Base-by-base conservation (phyloP, 2,888 invertebrate genomes). In the Bellardia pandia region DNA sequence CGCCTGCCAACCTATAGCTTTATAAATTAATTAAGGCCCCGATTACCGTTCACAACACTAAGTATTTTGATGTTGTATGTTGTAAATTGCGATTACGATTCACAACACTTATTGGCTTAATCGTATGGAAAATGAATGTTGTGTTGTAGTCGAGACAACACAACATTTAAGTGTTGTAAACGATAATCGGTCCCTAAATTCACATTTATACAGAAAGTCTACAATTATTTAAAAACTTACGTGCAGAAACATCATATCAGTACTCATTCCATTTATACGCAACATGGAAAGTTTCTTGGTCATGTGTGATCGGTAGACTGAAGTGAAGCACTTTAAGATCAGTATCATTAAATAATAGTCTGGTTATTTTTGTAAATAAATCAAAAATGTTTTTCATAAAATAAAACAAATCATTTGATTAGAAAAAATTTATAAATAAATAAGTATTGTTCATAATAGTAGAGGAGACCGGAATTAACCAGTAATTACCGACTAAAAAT, bases 311-410 rank as follows among this genome's bases (percentile, higher is more conserved):
- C 62, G 7, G 62, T 62, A 37, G 7, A 14, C 37, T 64, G 8
- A 64, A 64, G 62, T 64, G 62, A n/a, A 58, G 8, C 30, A 30
- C 58, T 58, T 58, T 58, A 58, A 58, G 51, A 51, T 58, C 58
- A 14, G 2, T 60, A 60, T 33, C 33, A 33, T 45, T 45, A 13
- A 45, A 45, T 13, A 45, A 45, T 13, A 45, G 11, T 60, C 60
- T 33, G 6, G 33, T 33, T 60, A 14, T 51, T 51, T 6, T 5
- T n/a, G n/a, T 14, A 14, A 48, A 33, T 33, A 37, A n/a, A 60
- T 60, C 14, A 14, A 33, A 14, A 33, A 60, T 33, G 14, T 13
- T 33, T 60, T 60, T 13, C 2, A 60, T 60, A 13, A 60, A 51
- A 6, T n/a, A 51, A 37, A 33, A 60, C 33, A 33, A 60, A 14